Percentiles rank a stretch among this genome's conserved stretches.
These are phyloP conservation scores for Sinelater perroti DNA, from an alignment of 2,888 invertebrate genomes.

Conservation along the genomic window DNA sequence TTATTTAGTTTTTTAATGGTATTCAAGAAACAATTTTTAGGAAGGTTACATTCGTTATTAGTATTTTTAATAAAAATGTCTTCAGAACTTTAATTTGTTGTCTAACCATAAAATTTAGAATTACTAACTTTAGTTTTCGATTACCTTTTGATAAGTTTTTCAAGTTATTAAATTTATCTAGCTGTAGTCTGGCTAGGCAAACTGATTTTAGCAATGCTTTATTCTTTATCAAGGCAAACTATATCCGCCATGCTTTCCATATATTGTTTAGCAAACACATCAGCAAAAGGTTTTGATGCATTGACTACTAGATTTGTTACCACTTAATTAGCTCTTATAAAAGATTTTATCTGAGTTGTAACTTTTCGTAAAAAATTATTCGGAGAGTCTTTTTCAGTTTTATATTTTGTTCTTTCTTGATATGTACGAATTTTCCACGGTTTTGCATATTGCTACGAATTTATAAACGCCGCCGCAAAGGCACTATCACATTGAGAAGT, in stretches of 20 bases:
- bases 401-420: too few relatives aligned
- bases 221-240: conserved; percentile 23
- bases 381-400: too few relatives aligned
- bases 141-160: too few relatives aligned
- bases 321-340: conserved; percentile 1
- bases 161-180: too few relatives aligned
- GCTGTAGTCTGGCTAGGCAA: conserved; percentile 39
- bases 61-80: conserved; percentile 4
- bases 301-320: neutral
- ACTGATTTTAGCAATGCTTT: conserved; percentile 35
- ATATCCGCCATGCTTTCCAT: conserved; percentile 4
- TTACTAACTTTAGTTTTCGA: conserved; percentile 32
- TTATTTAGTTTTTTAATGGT: conserved; percentile 1
- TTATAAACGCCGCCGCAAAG: too few relatives aligned
- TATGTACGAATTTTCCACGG: too few relatives aligned
- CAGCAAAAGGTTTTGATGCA: neutral
- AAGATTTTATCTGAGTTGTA: neutral
- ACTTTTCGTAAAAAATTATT: too few relatives aligned
- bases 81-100: conserved; percentile 28
- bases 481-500: too few relatives aligned
- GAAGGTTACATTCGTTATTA: neutral
- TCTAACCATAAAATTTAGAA: too few relatives aligned
- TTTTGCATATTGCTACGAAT: too few relatives aligned
- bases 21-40: conserved; percentile 1
- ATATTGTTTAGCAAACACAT: conserved; percentile 1